Evolutionary conservation across 2,888 invertebrate genomes (phyloP).

Genomic region (Notocelia uddmanniana): DNA sequence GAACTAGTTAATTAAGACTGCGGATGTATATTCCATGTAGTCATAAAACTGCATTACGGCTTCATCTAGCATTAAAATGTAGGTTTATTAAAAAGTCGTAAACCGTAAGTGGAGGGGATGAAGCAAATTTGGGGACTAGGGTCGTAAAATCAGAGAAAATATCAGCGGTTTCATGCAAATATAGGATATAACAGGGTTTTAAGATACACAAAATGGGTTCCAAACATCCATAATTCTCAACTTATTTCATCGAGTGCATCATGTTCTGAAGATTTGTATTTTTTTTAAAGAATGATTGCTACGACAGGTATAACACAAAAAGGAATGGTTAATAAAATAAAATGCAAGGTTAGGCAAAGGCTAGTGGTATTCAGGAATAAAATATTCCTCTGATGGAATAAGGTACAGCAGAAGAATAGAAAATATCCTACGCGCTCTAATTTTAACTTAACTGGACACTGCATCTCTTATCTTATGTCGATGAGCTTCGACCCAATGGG

Average conservation of each 20-base stretch:
- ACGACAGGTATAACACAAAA: no score
- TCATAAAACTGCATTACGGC: conserved; percentile 73
- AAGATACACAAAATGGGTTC: background rate
- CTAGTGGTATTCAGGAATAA: no score
- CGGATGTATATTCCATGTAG: conserved; percentile 70
- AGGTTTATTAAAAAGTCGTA: conserved; percentile 80
- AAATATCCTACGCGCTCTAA: no score
- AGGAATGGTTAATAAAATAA: no score
- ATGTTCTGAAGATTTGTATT: background rate
- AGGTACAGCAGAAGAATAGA: no score
- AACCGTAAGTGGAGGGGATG: conserved; percentile 62
- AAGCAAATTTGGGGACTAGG: conserved; percentile 43
- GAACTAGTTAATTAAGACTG: conserved; percentile 53
- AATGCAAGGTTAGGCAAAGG: no score
- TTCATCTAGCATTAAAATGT: conserved; percentile 58
- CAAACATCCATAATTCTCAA: background rate
- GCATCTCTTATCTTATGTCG: no score
- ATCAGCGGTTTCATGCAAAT: conserved; percentile 18
- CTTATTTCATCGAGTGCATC: background rate
- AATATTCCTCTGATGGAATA: no score
- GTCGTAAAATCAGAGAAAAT: conserved; percentile 30
- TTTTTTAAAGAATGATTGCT: no score
- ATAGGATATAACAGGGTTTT: background rate
- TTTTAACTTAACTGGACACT: no score
- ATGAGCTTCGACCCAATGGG: no score